Evolutionary conservation across 2,113 vertebrate species (phyloP).

Genomic region (Glaucidium brasilianum): DNA sequence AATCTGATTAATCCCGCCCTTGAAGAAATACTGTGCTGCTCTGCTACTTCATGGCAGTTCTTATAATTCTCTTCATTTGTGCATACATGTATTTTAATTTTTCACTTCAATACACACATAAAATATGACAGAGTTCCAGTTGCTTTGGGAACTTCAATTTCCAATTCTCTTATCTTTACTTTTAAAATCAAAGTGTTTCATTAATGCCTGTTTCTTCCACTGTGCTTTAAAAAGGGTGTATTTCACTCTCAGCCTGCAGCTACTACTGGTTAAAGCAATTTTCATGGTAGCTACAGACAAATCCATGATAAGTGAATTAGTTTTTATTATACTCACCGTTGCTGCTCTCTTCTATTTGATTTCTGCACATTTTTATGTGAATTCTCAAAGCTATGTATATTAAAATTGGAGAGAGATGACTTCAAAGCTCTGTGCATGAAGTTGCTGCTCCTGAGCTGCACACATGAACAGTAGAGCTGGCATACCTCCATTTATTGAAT

Average conservation of each 20-base stretch:
- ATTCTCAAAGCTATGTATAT: background rate
- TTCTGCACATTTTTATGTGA: background rate
- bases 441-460: background rate
- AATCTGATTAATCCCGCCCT: background rate
- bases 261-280: background rate
- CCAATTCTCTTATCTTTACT: background rate
- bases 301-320: background rate
- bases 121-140: background rate
- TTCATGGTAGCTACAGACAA: background rate
- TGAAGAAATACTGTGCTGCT: background rate
- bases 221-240: background rate
- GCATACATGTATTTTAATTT: background rate
- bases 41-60: background rate
- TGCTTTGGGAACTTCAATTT: constrained; percentile 16
- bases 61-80: background rate
- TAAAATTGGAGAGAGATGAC: background rate
- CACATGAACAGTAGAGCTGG: background rate
- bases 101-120: background rate
- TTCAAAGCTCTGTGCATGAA: background rate
- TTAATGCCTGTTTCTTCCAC: background rate
- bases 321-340: background rate
- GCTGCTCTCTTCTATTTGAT: background rate
- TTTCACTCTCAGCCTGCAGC: constrained; percentile 8
- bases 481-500: background rate
- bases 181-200: background rate